phyloP scores from a whole-genome alignment of 1,140 invertebrate genomes.

The Portunus trituberculatus region DNA sequence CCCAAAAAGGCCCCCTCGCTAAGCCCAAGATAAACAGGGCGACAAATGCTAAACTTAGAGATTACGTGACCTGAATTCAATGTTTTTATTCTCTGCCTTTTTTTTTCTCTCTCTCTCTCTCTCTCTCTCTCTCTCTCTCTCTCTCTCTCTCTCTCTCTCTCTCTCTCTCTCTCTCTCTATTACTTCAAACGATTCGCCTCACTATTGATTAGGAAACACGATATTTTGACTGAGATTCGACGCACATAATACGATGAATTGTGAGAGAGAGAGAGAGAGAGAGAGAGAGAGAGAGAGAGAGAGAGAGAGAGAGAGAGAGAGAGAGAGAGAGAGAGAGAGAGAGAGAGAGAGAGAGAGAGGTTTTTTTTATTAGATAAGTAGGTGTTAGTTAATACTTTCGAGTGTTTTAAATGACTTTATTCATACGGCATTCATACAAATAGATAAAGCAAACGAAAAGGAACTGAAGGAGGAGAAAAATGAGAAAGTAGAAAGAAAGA shows the following conservation, averaged over 20 bases:
- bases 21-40: conserved; percentile 34
- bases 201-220: neutral
- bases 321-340: conserved; percentile 12
- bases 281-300: conserved; percentile 20
- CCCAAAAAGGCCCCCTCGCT: neutral
- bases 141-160: neutral
- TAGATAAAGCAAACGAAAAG: too few relatives aligned
- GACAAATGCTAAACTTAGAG: conserved; percentile 36
- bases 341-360: neutral
- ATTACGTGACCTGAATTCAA: conserved; percentile 8
- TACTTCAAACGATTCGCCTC: neutral
- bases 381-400: too few relatives aligned
- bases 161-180: conserved; percentile 3
- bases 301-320: conserved; percentile 20
- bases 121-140: conserved; percentile 21
- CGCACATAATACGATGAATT: neutral
- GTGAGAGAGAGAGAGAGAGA: conserved; percentile 18
- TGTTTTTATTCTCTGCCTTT: neutral
- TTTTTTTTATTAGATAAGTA: too few relatives aligned
- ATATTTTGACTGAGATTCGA: too few relatives aligned
- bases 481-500: too few relatives aligned
- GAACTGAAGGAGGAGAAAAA: too few relatives aligned
- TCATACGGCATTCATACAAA: too few relatives aligned
- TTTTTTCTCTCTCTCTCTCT: neutral
- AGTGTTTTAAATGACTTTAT: too few relatives aligned